Conservation (phyloP, 30 jellyfish, hydroid and myxozoan genomes). For the Cassiopea xamachana region DNA sequence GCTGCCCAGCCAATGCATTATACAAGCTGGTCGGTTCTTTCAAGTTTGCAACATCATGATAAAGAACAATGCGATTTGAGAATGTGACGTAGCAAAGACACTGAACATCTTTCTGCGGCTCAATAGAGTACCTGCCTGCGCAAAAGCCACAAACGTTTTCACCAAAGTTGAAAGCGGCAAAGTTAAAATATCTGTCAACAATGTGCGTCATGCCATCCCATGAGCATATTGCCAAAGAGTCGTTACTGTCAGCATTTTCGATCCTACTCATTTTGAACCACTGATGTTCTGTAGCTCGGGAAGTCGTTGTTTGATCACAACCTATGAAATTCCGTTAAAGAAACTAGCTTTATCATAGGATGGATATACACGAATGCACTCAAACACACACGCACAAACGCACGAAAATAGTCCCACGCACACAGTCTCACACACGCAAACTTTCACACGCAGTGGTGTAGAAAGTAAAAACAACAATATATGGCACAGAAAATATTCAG, state of each 20-base stretch:
- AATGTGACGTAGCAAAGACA: slow-evolving; percentile 91
- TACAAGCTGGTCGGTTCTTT: slow-evolving; percentile 69
- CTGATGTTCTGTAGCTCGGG: slow-evolving; percentile 74
- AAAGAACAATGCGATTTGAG: slow-evolving; percentile 74
- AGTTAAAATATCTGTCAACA: slow-evolving; percentile 62
- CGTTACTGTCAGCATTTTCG: slow-evolving; percentile 81
- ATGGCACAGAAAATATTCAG: too few relatives aligned
- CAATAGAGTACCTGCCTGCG: slow-evolving; percentile 87
- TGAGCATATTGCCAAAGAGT: slow-evolving; percentile 84
- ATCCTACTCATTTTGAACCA: slow-evolving; percentile 84
- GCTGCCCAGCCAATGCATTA: slow-evolving; percentile 69
- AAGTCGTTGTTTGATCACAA: neutral
- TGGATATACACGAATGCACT: too few relatives aligned
- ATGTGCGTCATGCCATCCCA: slow-evolving; percentile 93
- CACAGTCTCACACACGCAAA: too few relatives aligned
- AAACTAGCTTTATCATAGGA: neutral
- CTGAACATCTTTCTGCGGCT: slow-evolving; percentile 63
- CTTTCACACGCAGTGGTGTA: too few relatives aligned
- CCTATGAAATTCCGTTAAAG: neutral
- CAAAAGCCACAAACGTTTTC: slow-evolving; percentile 89
- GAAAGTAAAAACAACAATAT: too few relatives aligned
- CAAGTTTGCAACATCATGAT: slow-evolving; percentile 54
- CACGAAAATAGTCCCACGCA: too few relatives aligned
- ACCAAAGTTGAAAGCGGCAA: slow-evolving; percentile 73
- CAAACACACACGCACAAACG: too few relatives aligned